Evolutionary conservation across 2,113 vertebrate genomes (phyloP).

Genomic region (Natator depressus): DNA sequence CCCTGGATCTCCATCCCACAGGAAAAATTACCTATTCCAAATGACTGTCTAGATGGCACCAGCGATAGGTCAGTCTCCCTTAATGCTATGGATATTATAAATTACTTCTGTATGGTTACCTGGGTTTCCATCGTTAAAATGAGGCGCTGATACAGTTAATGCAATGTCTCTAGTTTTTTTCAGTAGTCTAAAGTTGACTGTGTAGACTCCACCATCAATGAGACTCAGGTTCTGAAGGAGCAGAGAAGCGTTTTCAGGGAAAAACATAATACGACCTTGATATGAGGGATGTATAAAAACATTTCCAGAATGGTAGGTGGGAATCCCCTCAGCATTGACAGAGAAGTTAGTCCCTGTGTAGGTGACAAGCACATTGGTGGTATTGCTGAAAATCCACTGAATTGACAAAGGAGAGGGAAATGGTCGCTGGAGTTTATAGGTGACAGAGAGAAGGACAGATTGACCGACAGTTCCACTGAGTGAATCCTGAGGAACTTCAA

Average conservation of each 20-base stretch:
- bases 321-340: background rate
- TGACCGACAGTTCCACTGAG: background rate
- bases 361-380: background rate
- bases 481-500: background rate
- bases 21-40: background rate
- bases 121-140: background rate
- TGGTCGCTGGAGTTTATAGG: background rate
- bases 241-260: constrained; percentile 17
- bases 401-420: background rate
- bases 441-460: constrained; percentile 3
- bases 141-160: background rate
- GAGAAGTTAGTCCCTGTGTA: background rate
- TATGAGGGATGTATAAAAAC: background rate
- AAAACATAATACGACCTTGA: background rate
- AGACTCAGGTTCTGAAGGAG: background rate
- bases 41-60: background rate
- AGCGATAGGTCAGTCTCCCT: background rate
- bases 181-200: background rate
- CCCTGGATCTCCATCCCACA: background rate
- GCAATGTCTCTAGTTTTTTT: background rate
- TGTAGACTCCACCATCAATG: background rate
- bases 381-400: background rate
- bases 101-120: background rate
- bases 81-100: background rate
- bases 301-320: background rate